Evolutionary conservation across 2,888 invertebrate genomes (phyloP).

Genomic region (Callosobruchus maculatus): DNA sequence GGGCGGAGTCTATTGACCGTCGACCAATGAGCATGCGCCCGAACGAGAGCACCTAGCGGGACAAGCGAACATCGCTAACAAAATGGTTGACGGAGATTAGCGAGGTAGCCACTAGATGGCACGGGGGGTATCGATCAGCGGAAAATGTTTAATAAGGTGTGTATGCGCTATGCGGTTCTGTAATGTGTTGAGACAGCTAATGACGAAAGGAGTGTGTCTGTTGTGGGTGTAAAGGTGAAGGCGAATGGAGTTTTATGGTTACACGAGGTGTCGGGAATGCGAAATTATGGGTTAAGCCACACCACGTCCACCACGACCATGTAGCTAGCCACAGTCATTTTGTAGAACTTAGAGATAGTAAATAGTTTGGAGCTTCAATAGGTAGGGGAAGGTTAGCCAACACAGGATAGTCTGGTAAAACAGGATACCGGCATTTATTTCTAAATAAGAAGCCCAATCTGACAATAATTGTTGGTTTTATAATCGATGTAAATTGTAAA

Average conservation of each 20-base stretch:
- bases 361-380: too few species aligned
- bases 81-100: conserved; percentile 54
- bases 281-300: not conserved
- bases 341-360: too few species aligned
- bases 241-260: not conserved
- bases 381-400: too few species aligned
- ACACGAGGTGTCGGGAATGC: not conserved
- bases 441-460: too few species aligned
- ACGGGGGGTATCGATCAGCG: conserved; percentile 11
- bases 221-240: not conserved
- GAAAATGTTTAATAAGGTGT: not conserved
- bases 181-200: not conserved
- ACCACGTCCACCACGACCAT: not conserved
- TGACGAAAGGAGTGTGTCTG: not conserved
- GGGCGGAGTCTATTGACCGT: conserved; percentile 41
- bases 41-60: conserved; percentile 43
- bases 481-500: too few species aligned
- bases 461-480: too few species aligned
- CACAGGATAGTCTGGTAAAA: too few species aligned
- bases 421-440: too few species aligned
- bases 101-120: conserved; percentile 53
- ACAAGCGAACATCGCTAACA: conserved; percentile 54
- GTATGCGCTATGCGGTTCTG: not conserved
- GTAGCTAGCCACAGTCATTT: not conserved
- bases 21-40: conserved; percentile 55